Percentiles rank a stretch among this genome's conserved stretches.
These are phyloP conservation scores for Homalodisca vitripennis DNA, from an alignment of 1,140 invertebrate species.

Conservation along the genomic window DNA sequence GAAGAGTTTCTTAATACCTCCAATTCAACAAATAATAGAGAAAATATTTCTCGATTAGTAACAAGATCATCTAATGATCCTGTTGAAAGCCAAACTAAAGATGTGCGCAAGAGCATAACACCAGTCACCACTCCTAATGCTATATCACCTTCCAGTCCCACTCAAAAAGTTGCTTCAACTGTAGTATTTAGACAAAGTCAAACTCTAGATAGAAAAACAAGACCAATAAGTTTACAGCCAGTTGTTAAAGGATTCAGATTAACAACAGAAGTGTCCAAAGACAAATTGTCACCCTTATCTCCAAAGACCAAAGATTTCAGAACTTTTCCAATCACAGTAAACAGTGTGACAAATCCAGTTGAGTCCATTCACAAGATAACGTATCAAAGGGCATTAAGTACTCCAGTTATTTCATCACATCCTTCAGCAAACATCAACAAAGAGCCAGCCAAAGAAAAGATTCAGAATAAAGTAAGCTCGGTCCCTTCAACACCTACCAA, in stretches of 20 bases:
- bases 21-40: background rate
- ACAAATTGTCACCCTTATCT: background rate
- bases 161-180: background rate
- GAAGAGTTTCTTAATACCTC: constrained; percentile 33
- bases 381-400: background rate
- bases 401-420: background rate
- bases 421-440: background rate
- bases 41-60: background rate
- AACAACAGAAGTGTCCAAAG: background rate
- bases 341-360: background rate
- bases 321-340: background rate
- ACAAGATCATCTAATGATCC: too few relatives aligned
- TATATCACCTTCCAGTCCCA: background rate
- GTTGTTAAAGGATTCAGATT: constrained; percentile 11
- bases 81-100: too few relatives aligned
- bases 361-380: too few relatives aligned
- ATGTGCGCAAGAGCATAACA: too few relatives aligned
- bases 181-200: constrained; percentile 9
- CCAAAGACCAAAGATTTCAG: background rate
- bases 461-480: background rate
- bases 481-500: constrained; percentile 44
- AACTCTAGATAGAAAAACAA: constrained; percentile 5
- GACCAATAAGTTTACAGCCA: background rate
- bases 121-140: background rate
- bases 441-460: background rate